Conservation (phyloP, 2,888 invertebrate species). For the Dyspetes luteomarginatus region DNA sequence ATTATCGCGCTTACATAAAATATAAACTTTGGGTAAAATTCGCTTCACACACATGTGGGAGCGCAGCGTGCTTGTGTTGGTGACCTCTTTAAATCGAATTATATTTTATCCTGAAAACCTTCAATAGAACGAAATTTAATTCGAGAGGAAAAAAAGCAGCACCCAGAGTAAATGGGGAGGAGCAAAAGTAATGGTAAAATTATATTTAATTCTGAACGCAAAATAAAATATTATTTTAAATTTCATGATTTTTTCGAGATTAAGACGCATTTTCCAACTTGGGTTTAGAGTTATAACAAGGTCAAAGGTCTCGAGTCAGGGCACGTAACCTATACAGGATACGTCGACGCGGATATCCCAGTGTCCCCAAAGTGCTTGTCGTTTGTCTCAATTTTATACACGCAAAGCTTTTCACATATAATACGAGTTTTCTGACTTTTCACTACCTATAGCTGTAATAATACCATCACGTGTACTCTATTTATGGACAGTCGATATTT, state of each 20-base stretch:
- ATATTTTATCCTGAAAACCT: no score
- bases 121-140: no score
- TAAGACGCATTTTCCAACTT: no score
- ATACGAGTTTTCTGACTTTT: slow-evolving; percentile 14
- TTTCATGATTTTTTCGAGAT: background rate
- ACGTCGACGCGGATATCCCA: slow-evolving; percentile 51
- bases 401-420: slow-evolving; percentile 7
- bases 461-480: slow-evolving; percentile 10
- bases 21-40: slow-evolving; percentile 63
- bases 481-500: slow-evolving; percentile 12
- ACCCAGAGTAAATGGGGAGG: no score
- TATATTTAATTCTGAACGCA: no score
- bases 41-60: no score
- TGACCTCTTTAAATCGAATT: no score
- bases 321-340: slow-evolving; percentile 42
- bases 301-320: slow-evolving; percentile 45
- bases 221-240: no score
- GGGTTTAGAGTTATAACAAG: no score
- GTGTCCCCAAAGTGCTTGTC: slow-evolving; percentile 62
- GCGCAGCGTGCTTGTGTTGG: slow-evolving; percentile 3
- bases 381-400: slow-evolving; percentile 62
- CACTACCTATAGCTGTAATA: slow-evolving; percentile 11
- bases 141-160: no score
- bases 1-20: slow-evolving; percentile 63
- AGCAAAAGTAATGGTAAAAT: no score